These are phyloP conservation scores for Centropyge bicolor DNA, from an alignment of 2,797 vertebrate genomes.

Conservation along the genomic window DNA sequence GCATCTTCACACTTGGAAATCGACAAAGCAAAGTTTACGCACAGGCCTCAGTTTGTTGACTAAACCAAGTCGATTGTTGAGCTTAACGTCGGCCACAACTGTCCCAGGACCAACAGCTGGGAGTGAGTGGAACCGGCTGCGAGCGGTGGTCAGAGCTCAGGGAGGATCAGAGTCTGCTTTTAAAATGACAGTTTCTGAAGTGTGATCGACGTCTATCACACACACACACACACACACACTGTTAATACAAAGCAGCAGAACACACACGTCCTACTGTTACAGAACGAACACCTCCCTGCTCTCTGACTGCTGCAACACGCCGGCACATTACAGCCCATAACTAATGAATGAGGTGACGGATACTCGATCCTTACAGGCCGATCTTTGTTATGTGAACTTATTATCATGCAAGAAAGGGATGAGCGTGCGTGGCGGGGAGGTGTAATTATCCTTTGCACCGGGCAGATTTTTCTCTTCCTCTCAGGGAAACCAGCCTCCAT, in stretches of 20 bases:
- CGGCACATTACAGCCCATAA: neutral
- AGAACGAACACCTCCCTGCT: neutral
- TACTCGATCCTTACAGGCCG: neutral
- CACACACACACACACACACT: too few relatives aligned
- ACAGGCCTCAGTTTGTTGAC: neutral
- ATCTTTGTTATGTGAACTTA: neutral
- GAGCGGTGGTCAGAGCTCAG: neutral
- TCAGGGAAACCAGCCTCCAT: conserved; percentile 23
- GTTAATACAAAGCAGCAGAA: too few relatives aligned
- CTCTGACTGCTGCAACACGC: neutral
- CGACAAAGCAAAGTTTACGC: neutral
- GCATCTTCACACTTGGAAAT: neutral
- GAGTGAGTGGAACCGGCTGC: neutral
- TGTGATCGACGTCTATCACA: neutral
- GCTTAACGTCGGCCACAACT: too few relatives aligned
- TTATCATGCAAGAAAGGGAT: conserved; percentile 12
- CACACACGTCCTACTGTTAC: neutral
- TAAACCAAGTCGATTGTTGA: neutral
- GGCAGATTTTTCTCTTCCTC: conserved; percentile 29
- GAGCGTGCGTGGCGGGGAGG: neutral
- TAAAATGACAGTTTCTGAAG: neutral
- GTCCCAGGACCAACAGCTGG: neutral
- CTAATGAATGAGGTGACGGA: neutral
- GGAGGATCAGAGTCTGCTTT: neutral
- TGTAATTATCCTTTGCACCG: conserved; percentile 30